These are phyloP conservation scores for Petrophora chlorosata DNA, from an alignment of 2,888 invertebrate species.

Conservation along the genomic window DNA sequence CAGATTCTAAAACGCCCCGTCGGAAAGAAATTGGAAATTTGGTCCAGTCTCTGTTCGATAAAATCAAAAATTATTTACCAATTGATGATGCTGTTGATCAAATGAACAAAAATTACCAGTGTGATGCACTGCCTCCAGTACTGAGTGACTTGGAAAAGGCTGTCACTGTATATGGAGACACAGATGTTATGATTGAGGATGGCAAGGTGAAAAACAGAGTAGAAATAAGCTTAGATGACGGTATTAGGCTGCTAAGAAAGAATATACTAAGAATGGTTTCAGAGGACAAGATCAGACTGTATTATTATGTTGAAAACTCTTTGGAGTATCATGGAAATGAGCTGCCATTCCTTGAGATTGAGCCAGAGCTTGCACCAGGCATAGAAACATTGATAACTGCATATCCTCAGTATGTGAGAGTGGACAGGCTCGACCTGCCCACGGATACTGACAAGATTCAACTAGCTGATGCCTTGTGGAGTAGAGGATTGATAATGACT, in stretches of 20 bases:
- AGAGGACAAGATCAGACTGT: constrained; percentile 87
- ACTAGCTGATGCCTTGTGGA: constrained; percentile 90
- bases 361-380: constrained; percentile 86
- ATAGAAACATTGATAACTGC: constrained; percentile 87
- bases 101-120: constrained; percentile 92
- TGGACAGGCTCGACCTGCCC: constrained; percentile 88
- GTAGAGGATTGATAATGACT: constrained; percentile 91
- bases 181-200: constrained; percentile 85
- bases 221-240: constrained; percentile 86
- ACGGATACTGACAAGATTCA: constrained; percentile 86
- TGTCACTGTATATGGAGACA: constrained; percentile 89
- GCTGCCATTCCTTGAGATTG: constrained; percentile 87
- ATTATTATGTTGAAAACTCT: constrained; percentile 93
- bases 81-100: constrained; percentile 93
- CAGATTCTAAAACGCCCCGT: constrained; percentile 72
- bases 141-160: constrained; percentile 86
- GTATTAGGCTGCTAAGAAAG: constrained; percentile 83
- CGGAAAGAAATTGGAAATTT: constrained; percentile 79
- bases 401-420: constrained; percentile 90
- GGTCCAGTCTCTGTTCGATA: constrained; percentile 82
- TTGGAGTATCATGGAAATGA: constrained; percentile 93
- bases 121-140: constrained; percentile 94
- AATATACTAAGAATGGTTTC: constrained; percentile 85
- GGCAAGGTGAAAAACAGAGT: constrained; percentile 86
- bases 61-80: constrained; percentile 84